Evolutionary conservation across 2,888 invertebrate genomes (phyloP).

Genomic region (Synergus laeviventris): DNA sequence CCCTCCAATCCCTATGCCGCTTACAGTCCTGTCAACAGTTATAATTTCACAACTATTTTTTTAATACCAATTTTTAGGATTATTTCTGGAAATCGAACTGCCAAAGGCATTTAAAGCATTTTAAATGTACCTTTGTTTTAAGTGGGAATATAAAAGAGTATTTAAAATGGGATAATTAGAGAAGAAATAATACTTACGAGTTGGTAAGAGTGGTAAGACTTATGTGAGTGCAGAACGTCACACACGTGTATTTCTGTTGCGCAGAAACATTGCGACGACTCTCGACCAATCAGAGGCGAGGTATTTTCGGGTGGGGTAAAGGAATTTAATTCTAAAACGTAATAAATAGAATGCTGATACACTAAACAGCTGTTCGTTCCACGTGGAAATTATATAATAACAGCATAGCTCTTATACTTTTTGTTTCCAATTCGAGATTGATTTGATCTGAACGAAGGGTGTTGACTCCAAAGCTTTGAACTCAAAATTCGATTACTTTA

Average conservation of each 20-base stretch:
- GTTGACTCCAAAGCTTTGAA: no score
- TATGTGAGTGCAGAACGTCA: not conserved
- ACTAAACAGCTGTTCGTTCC: constrained; percentile 1
- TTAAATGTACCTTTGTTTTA: not conserved
- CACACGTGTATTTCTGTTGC: not conserved
- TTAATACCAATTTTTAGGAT: not conserved
- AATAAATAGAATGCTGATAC: not conserved
- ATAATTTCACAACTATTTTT: not conserved
- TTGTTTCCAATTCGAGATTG: not conserved
- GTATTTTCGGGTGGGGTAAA: not conserved
- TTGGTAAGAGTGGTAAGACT: not conserved
- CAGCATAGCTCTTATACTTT: no score
- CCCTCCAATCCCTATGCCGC: not conserved
- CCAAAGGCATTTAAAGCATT: not conserved
- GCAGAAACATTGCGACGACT: not conserved
- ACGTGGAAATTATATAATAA: constrained; percentile 7
- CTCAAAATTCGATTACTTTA: no score
- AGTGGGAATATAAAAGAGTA: not conserved
- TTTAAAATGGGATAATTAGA: not conserved
- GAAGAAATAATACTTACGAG: not conserved
- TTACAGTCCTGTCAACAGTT: not conserved
- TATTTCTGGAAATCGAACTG: not conserved
- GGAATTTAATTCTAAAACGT: not conserved
- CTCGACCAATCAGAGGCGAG: not conserved
- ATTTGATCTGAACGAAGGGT: not conserved